phyloP scores from a whole-genome alignment of 2,113 vertebrate genomes.

The Genyomyrus donnyi region DNA sequence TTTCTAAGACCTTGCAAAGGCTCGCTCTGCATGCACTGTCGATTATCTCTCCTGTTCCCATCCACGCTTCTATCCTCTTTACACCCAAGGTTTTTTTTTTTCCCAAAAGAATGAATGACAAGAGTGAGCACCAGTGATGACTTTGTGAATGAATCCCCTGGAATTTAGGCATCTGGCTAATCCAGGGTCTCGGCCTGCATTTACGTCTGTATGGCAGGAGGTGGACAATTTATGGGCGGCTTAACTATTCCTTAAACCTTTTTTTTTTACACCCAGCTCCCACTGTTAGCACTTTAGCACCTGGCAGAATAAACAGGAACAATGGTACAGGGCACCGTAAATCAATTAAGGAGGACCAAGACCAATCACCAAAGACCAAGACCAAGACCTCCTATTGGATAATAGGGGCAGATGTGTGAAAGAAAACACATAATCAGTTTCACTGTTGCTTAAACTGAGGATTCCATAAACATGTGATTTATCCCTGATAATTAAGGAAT shows the following conservation, averaged over 20 bases:
- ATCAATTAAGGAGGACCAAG: slow-evolving; percentile 4
- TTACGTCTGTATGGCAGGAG: neutral
- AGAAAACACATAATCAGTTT: neutral
- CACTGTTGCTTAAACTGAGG: neutral
- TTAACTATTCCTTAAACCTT: neutral
- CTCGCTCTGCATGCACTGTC: neutral
- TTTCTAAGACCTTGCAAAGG: neutral
- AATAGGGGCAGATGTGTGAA: neutral
- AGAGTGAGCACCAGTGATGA: neutral
- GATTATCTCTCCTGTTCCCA: neutral
- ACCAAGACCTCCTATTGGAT: neutral
- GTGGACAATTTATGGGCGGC: slow-evolving; percentile 5
- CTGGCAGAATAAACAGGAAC: slow-evolving; percentile 5
- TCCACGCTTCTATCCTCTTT: neutral
- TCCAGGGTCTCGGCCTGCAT: neutral
- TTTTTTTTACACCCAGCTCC: neutral
- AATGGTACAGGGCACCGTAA: neutral
- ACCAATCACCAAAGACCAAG: neutral
- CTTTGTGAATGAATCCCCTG: neutral
- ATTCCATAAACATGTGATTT: neutral
- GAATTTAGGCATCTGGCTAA: neutral
- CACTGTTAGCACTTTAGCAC: slow-evolving; percentile 12
- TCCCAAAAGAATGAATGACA: neutral
- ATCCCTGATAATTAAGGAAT: neutral
- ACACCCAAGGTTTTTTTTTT: neutral